These are phyloP conservation scores for Argynnis bischoffii DNA, from an alignment of 2,888 invertebrate species.

Conservation along the genomic window DNA sequence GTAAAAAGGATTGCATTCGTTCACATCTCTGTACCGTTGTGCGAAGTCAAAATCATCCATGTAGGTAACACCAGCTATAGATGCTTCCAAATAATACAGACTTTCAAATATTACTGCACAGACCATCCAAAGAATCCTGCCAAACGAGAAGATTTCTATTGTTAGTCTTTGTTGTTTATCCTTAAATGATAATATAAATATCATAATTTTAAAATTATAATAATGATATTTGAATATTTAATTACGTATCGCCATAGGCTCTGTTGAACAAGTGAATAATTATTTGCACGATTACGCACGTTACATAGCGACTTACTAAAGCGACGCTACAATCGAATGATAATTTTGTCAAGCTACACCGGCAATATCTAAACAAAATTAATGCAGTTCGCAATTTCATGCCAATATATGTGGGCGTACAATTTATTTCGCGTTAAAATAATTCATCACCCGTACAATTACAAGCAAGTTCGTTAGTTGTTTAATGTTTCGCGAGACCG, in stretches of 20 bases:
- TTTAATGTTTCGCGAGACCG: slow-evolving; percentile 12
- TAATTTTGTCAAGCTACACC: background rate
- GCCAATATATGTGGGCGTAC: slow-evolving; percentile 7
- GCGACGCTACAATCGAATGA: background rate
- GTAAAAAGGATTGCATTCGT: slow-evolving; percentile 69
- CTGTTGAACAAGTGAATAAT: too few relatives aligned
- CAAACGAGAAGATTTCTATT: too few relatives aligned
- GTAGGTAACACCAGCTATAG: slow-evolving; percentile 69
- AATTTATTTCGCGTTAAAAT: slow-evolving; percentile 18
- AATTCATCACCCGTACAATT: slow-evolving; percentile 15
- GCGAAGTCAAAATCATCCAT: slow-evolving; percentile 67
- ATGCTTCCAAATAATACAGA: slow-evolving; percentile 44
- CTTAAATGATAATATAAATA: too few relatives aligned
- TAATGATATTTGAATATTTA: too few relatives aligned
- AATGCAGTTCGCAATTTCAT: slow-evolving; percentile 9
- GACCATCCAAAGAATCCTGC: slow-evolving; percentile 18
- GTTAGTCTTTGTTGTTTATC: too few relatives aligned
- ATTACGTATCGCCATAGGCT: too few relatives aligned
- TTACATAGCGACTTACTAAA: background rate
- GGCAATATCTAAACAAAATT: slow-evolving; percentile 12
- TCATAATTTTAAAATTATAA: too few relatives aligned
- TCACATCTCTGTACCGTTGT: slow-evolving; percentile 57
- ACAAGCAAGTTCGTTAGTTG: slow-evolving; percentile 10
- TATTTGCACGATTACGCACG: too few relatives aligned
- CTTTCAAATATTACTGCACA: slow-evolving; percentile 34